phyloP scores from a whole-genome alignment of 2,113 vertebrate genomes.

The Poeciliopsis turrubarensis region DNA sequence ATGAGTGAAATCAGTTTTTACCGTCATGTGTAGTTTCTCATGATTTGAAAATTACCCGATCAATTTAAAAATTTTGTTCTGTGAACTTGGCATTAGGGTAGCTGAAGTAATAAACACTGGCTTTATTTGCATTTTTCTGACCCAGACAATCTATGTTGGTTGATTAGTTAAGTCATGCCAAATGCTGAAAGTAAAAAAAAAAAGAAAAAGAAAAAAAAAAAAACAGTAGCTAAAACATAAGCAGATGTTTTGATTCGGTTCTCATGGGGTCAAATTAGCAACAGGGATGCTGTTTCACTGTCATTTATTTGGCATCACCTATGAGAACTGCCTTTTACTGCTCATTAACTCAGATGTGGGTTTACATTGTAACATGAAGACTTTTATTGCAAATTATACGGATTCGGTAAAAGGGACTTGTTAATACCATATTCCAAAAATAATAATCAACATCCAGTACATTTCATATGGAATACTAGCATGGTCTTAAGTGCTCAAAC shows the following conservation, averaged over 20 bases:
- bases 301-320: neutral
- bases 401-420: constrained; percentile 71
- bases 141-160: neutral
- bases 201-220: neutral
- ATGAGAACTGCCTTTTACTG: constrained; percentile 41
- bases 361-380: constrained; percentile 74
- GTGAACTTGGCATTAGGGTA: neutral
- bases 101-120: neutral
- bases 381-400: constrained; percentile 79
- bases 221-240: neutral
- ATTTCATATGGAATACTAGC: constrained; percentile 74
- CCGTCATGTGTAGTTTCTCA: no score
- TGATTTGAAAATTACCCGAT: no score
- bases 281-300: neutral
- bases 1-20: no score
- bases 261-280: neutral
- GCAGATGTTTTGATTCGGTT: neutral
- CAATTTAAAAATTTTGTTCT: no score
- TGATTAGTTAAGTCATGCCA: fast-evolving
- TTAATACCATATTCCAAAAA: constrained; percentile 71
- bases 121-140: neutral
- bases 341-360: constrained; percentile 69
- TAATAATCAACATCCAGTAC: constrained; percentile 77
- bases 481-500: constrained; percentile 66
- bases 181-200: neutral